Evolutionary conservation across 2,797 vertebrate species (phyloP).

Genomic region (Agapornis canus): DNA sequence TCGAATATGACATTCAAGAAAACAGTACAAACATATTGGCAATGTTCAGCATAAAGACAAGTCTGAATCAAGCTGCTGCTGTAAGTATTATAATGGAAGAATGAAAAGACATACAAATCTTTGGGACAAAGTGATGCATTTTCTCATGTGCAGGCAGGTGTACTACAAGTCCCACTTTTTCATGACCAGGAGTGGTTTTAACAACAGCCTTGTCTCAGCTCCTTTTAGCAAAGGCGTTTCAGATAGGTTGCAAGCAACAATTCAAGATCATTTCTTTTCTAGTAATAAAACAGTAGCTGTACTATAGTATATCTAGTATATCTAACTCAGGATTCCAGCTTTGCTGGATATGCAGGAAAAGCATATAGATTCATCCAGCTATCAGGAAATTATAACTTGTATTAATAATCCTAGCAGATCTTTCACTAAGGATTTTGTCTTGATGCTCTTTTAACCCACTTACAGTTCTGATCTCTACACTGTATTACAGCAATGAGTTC

Average conservation of each 20-base stretch:
- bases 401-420: not conserved
- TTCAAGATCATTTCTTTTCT: not conserved
- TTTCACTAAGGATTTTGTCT: not conserved
- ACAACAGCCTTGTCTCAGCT: not conserved
- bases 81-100: not conserved
- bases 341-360: not conserved
- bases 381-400: not conserved
- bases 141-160: not conserved
- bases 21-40: not conserved
- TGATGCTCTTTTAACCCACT: not conserved
- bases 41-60: not conserved
- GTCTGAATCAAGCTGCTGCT: not conserved
- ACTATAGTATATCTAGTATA: not conserved
- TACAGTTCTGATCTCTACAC: not conserved
- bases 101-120: not conserved
- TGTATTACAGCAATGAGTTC: not conserved
- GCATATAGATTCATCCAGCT: not conserved
- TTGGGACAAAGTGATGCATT: not conserved
- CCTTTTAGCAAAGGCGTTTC: not conserved
- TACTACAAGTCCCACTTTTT: not conserved
- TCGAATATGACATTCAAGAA: not conserved
- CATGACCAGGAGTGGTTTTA: not conserved
- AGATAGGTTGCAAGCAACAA: not conserved
- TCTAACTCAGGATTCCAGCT: not conserved
- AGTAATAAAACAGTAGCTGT: not conserved